Conservation (phyloP, 2,797 vertebrate species). For the Chloroceryle inda region DNA sequence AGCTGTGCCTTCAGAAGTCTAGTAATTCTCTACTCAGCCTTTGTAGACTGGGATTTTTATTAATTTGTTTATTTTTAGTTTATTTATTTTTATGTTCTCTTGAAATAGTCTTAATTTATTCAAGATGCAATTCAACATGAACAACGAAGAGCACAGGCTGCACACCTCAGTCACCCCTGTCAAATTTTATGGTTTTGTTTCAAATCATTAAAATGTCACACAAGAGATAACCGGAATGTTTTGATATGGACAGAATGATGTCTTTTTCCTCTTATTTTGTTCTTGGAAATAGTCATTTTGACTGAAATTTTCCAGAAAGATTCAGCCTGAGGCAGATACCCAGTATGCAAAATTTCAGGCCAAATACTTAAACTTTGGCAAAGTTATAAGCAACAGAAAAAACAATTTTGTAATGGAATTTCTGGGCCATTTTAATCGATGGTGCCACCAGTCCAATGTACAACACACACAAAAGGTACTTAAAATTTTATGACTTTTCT, state of each 20-base stretch:
- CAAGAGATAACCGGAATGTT: neutral
- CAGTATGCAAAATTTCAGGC: constrained; percentile 9
- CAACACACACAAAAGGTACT: neutral
- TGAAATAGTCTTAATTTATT: neutral
- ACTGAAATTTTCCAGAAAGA: constrained; percentile 39
- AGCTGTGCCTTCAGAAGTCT: neutral
- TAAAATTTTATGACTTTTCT: neutral
- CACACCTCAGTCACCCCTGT: neutral
- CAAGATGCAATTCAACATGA: neutral
- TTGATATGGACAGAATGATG: constrained; percentile 3
- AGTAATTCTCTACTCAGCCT: neutral
- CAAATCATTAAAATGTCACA: neutral
- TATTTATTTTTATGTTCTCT: neutral
- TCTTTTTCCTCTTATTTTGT: constrained; percentile 12
- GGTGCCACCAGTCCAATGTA: neutral
- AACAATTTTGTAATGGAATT: constrained; percentile 19
- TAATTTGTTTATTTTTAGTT: neutral
- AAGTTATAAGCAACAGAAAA: neutral
- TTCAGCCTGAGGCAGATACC: constrained; percentile 10
- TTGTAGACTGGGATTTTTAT: neutral
- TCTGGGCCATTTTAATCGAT: constrained; percentile 20
- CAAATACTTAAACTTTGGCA: constrained; percentile 39
- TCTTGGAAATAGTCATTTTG: constrained; percentile 40
- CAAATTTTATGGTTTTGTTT: neutral
- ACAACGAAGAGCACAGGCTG: neutral